phyloP scores from a whole-genome alignment of 1,140 invertebrate species.

The Ganaspis sp. region DNA sequence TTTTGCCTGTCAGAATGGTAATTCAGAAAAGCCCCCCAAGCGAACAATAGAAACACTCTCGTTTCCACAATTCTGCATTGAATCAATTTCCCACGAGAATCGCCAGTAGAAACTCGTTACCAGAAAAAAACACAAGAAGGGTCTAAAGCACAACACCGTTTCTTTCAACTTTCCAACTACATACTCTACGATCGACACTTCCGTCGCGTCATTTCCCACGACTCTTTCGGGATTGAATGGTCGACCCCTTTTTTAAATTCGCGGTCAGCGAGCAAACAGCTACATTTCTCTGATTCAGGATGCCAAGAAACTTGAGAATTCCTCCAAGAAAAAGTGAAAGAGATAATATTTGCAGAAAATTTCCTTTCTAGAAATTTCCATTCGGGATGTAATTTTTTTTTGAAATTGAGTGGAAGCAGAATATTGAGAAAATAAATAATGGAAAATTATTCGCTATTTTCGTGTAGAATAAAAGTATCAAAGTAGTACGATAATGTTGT shows the following conservation, averaged over 20 bases:
- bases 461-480: too few relatives aligned
- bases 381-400: neutral
- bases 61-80: constrained; percentile 12
- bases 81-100: constrained; percentile 36
- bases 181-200: neutral
- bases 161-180: neutral
- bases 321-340: neutral
- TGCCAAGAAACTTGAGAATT: neutral
- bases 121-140: constrained; percentile 16
- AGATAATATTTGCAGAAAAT: neutral
- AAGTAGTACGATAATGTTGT: too few relatives aligned
- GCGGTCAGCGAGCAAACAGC: neutral
- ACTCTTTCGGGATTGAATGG: neutral
- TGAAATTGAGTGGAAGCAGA: neutral
- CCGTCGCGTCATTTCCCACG: constrained; percentile 4
- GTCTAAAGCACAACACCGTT: neutral
- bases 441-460: too few relatives aligned
- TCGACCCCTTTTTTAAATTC: neutral
- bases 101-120: constrained; percentile 36
- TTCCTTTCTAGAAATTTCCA: neutral
- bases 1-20: neutral
- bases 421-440: too few relatives aligned
- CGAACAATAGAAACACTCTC: neutral
- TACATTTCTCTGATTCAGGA: neutral
- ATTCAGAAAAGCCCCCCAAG: neutral